phyloP scores from a whole-genome alignment of 2,113 vertebrate genomes.

The Noctilio leporinus region DNA sequence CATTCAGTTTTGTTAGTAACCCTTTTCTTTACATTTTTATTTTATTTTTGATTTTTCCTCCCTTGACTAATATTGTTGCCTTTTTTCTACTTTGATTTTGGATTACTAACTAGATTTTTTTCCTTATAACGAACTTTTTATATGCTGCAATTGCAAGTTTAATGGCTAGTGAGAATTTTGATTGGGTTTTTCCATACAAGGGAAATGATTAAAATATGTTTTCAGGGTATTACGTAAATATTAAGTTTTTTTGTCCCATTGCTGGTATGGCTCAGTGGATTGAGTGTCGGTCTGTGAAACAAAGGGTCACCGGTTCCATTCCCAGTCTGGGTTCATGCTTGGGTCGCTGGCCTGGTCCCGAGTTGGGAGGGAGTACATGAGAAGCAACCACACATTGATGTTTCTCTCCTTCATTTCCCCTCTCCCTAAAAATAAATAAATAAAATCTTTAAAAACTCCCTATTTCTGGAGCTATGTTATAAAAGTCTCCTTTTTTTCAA shows the following conservation, averaged over 20 bases:
- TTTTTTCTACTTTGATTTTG: not conserved
- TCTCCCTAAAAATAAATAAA: no score
- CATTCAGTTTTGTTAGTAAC: not conserved
- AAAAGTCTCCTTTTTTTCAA: not conserved
- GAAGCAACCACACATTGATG: no score
- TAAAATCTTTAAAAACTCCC: no score
- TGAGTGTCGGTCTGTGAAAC: no score
- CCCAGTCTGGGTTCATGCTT: no score
- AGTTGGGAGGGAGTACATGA: no score
- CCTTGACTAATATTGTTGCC: not conserved
- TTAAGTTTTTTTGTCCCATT: not conserved
- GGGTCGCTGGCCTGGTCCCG: no score
- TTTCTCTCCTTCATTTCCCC: no score
- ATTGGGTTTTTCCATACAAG: not conserved
- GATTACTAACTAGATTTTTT: not conserved
- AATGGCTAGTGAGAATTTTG: not conserved
- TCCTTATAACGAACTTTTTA: not conserved
- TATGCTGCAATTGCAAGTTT: not conserved
- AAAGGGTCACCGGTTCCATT: no score
- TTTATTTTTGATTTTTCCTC: not conserved
- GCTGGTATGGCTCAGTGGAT: no score
- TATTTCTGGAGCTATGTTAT: not conserved
- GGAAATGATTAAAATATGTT: not conserved
- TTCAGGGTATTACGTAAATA: not conserved
- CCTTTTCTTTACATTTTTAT: not conserved